Base-by-base conservation (phyloP, 53 echinoderm and acorn worm species). In the Temnopleurus reevesii region DNA sequence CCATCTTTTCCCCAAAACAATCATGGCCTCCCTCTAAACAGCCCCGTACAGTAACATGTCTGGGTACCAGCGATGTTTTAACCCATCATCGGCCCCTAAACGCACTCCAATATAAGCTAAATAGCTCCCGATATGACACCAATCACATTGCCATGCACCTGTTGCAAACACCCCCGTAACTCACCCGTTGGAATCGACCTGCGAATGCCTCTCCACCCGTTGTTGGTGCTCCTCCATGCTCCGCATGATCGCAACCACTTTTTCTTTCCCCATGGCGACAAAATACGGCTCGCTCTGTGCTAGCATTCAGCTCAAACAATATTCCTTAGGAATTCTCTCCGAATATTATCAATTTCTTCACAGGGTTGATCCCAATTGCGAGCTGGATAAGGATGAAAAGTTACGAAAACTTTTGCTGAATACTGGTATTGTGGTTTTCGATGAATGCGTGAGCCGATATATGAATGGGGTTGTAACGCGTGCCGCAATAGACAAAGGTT, bases 241-340 rank as follows among this genome's bases (percentile, higher is more conserved):
- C 34, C 86, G 59, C 86, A 59, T 85, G 1, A 60, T 60, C 60
- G 86, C 45, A 23, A 85, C 46, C 1, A 85, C 86, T 46, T 85
- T 85, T 83, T 83, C 83, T 35, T 83, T 83, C 83, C 83, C 83
- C 83, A 83, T 83, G 54, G 51, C 56, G 31, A 55, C 83, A 55
- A 53, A 35, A 9, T 9, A 6, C 57, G 83, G 34, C 2, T 36
- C 25, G 34, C 34, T 34, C 12, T 56, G 54, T 56, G 83, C 47
- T 80, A 53, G 80, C 80, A 80, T 49, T 80, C 71, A 71, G 71
- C 71, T 71, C 71, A 18, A 71, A 71, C n/a, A 71, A 71, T 38
- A 19, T 41, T 19, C 71, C 71, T 71, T 41, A 2, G 41, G n/a
- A n/a, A 71, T 79, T 27, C 77, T 79, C 29, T 79, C 21, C 5